phyloP scores from a whole-genome alignment of 2,888 invertebrate genomes.

The Hydrotaea diabolus region DNA sequence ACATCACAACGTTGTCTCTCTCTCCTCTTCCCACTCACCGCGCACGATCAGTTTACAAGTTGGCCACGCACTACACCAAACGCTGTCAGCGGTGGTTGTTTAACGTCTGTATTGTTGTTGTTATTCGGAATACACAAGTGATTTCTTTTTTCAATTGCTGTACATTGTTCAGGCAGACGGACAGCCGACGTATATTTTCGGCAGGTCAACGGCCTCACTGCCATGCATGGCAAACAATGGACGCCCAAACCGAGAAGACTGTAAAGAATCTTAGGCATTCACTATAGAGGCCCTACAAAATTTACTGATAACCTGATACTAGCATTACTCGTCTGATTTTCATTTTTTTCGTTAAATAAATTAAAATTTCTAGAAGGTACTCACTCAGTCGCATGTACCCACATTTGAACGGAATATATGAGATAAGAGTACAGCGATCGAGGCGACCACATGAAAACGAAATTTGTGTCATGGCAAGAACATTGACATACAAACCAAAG shows the following conservation, averaged over 20 bases:
- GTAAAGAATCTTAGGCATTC: conserved; percentile 37
- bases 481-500: conserved; percentile 49
- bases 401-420: background rate
- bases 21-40: background rate
- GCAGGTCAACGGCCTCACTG: conserved; percentile 51
- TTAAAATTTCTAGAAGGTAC: background rate
- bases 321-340: conserved; percentile 76
- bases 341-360: conserved; percentile 70
- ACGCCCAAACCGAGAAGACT: background rate
- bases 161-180: no score
- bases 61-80: background rate
- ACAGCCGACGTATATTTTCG: conserved; percentile 30
- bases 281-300: conserved; percentile 5
- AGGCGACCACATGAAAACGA: background rate
- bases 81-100: background rate
- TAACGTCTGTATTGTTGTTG: background rate
- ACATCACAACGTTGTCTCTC: background rate
- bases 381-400: no score
- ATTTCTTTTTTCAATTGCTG: background rate
- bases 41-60: background rate
- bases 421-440: background rate
- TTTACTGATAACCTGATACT: conserved; percentile 73
- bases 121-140: background rate
- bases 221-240: background rate
- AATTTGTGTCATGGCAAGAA: conserved; percentile 46